These are phyloP conservation scores for Desoria tigrina DNA, from an alignment of 2,888 invertebrate genomes.

Conservation along the genomic window DNA sequence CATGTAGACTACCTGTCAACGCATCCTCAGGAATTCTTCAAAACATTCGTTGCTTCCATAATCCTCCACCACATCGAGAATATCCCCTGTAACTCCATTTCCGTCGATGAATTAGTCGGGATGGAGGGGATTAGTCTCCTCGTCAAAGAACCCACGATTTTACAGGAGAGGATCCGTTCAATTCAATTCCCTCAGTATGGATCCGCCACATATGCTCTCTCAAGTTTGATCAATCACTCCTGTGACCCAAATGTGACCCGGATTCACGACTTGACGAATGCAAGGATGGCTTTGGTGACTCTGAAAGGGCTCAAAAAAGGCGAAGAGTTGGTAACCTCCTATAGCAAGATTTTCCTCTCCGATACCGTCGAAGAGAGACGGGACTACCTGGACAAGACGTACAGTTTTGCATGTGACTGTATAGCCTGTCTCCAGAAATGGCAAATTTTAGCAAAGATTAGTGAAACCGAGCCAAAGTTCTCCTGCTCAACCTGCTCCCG, in stretches of 20 bases:
- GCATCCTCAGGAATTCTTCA: slow-evolving; percentile 36
- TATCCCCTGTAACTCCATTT: slow-evolving; percentile 74
- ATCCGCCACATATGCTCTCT: slow-evolving; percentile 73
- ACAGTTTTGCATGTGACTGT: slow-evolving; percentile 78
- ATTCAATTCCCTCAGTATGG: slow-evolving; percentile 60
- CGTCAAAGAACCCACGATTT: slow-evolving; percentile 34
- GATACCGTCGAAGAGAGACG: slow-evolving; percentile 64
- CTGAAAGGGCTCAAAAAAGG: slow-evolving; percentile 71
- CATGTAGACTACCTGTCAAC: slow-evolving; percentile 24
- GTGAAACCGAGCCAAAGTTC: slow-evolving; percentile 27
- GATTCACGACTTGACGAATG: slow-evolving; percentile 57
- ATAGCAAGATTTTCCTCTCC: slow-evolving; percentile 75
- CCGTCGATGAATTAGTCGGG: slow-evolving; percentile 43
- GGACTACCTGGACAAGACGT: slow-evolving; percentile 67
- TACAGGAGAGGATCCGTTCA: slow-evolving; percentile 34
- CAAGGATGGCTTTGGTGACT: slow-evolving; percentile 60
- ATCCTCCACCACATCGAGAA: slow-evolving; percentile 77
- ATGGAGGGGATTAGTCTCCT: slow-evolving; percentile 34
- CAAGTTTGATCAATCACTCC: slow-evolving; percentile 82
- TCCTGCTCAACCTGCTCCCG: slow-evolving; percentile 25
- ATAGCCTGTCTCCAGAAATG: slow-evolving; percentile 72
- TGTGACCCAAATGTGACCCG: slow-evolving; percentile 81
- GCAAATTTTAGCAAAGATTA: slow-evolving; percentile 58
- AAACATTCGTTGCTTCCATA: slow-evolving; percentile 54
- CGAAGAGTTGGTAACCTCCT: slow-evolving; percentile 73